Evolutionary conservation across 2,797 vertebrate species (phyloP), one percentile per base, ranked within the genome.

Genomic region (Phoxinus dragarum): DNA sequence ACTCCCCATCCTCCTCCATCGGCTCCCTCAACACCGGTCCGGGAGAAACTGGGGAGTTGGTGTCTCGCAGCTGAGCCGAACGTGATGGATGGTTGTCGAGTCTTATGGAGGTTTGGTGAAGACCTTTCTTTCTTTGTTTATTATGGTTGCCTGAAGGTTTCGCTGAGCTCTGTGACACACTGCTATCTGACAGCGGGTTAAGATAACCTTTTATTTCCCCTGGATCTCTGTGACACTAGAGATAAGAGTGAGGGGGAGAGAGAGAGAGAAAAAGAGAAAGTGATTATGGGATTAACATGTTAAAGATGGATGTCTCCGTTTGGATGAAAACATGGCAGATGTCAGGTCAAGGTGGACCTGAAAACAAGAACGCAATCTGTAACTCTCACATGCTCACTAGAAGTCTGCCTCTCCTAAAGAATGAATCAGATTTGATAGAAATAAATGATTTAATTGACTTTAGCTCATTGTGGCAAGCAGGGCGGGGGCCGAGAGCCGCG

Each of bases 291-390:
- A 73, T 85, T 73, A 85, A 80, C 54, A 64, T 80, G 68, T 85
- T 85, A 49, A 85, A 80, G 67, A 80, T 85, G 84, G 76, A 47
- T 59, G 76, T 80, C 75, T 72, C 40, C 0, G 14, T 84, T 69
- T 77, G 49, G 49, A 78, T 80, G 40, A 85, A 85, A 80, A 71
- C 77, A 54, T 82, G 73, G 83, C 4, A 34, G 84, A 66, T 80
- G 87, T 85, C 88, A 87, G 86, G 89, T 90, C 88, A 86, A 85
- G 74, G 74, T 36, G 85, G 86, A 88, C 89, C 86, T 90, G 38
- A 76, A 81, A 80, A 72, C 74, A 86, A 88, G 72, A 86, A 87
- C 5, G 80, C 61, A 34, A 61, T 68, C 75, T 80, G 44, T 68
- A 74, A 56, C 38, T 66, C 74, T 78, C 19, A 34, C 72, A 84